Evolutionary conservation across 2,797 vertebrate genomes (phyloP).

Genomic region (Catamblyrhynchus diadema): DNA sequence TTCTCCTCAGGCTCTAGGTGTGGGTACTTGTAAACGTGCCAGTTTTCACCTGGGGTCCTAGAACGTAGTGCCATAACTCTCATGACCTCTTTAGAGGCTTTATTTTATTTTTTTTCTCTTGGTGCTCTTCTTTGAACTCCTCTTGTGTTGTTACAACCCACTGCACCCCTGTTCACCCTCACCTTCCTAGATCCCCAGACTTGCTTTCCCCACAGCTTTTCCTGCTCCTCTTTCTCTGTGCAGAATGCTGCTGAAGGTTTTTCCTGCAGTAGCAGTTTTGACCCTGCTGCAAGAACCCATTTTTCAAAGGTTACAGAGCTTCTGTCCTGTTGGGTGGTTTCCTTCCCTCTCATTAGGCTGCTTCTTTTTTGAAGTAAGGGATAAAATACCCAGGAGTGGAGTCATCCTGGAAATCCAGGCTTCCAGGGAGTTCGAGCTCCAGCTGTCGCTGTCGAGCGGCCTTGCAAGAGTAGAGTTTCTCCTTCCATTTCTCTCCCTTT

Average conservation of each 20-base stretch:
- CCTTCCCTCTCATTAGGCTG: background rate
- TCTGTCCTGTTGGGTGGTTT: background rate
- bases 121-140: background rate
- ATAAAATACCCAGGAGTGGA: background rate
- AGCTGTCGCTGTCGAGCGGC: background rate
- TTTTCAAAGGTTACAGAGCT: background rate
- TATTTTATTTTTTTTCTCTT: background rate
- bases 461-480: background rate
- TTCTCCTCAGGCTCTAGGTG: background rate
- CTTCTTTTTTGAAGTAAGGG: background rate
- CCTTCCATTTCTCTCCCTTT: background rate
- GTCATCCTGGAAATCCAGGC: background rate
- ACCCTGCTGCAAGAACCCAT: background rate
- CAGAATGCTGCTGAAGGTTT: background rate
- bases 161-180: background rate
- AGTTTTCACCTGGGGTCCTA: background rate
- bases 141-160: rapidly evolving
- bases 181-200: background rate
- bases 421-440: background rate
- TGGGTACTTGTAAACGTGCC: rapidly evolving
- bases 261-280: background rate
- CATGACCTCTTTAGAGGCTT: background rate
- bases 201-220: rapidly evolving
- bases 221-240: background rate
- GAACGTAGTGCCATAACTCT: background rate